phyloP scores from a whole-genome alignment of 1,140 invertebrate genomes.

The Atopsyche davidsoni region DNA sequence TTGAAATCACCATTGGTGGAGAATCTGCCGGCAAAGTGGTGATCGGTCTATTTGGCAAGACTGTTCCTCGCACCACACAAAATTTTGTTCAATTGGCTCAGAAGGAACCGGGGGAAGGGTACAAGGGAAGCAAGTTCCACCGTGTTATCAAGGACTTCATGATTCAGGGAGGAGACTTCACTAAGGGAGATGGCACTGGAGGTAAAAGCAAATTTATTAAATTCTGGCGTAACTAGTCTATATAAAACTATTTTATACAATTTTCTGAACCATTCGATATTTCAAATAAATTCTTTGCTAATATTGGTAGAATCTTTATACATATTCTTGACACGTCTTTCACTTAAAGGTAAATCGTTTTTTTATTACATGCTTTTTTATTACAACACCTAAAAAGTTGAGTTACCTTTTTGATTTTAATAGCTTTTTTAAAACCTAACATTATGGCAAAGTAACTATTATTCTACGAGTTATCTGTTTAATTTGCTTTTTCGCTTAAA shows the following conservation, averaged over 20 bases:
- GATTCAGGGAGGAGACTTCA: slow-evolving; percentile 94
- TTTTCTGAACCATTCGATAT: no score
- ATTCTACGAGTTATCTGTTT: no score
- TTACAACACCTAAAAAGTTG: no score
- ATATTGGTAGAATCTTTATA: no score
- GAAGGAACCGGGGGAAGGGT: slow-evolving; percentile 73
- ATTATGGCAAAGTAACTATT: no score
- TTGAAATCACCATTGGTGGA: slow-evolving; percentile 86
- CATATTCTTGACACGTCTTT: no score
- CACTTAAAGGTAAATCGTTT: no score
- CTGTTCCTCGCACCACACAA: slow-evolving; percentile 88
- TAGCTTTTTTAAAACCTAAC: no score
- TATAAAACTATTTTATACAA: not conserved
- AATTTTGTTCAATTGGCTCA: slow-evolving; percentile 87
- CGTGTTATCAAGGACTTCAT: slow-evolving; percentile 92
- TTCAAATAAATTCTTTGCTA: no score
- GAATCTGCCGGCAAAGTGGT: slow-evolving; percentile 71
- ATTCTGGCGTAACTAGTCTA: not conserved
- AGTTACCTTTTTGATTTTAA: no score
- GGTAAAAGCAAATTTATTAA: slow-evolving; percentile 48
- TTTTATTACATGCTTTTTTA: no score
- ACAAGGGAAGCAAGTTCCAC: slow-evolving; percentile 88
- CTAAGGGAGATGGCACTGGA: slow-evolving; percentile 87
- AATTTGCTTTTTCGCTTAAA: no score
- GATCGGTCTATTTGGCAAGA: slow-evolving; percentile 92